These are phyloP conservation scores for Cacoxenus indagator DNA, from an alignment of 2,888 invertebrate genomes.

Conservation along the genomic window DNA sequence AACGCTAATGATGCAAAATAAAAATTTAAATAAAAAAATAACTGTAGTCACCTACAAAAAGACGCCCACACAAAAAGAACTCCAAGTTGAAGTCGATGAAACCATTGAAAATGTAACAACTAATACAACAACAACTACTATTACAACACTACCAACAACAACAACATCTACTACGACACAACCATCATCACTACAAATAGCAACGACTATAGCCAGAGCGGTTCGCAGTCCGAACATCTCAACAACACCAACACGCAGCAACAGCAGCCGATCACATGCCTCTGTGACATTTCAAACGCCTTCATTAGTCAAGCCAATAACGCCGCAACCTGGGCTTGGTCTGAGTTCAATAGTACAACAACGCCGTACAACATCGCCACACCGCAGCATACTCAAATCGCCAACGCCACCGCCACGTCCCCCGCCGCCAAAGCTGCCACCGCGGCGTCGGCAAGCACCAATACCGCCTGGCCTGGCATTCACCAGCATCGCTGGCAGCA, in stretches of 20 bases:
- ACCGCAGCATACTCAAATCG: slow-evolving; percentile 52
- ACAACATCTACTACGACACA: slow-evolving; percentile 34
- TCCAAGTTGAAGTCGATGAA: slow-evolving; percentile 2
- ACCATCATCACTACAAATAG: slow-evolving; percentile 29
- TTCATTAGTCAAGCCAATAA: slow-evolving; percentile 48
- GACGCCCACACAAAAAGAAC: slow-evolving; percentile 68
- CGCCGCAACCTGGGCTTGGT: slow-evolving; percentile 40
- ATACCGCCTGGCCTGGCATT: not conserved
- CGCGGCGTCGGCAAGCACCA: slow-evolving; percentile 34
- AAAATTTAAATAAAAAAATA: slow-evolving; percentile 66
- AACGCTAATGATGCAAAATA: too few relatives aligned
- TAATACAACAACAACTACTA: slow-evolving; percentile 33
- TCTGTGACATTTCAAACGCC: slow-evolving; percentile 62
- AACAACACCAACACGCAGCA: slow-evolving; percentile 34
- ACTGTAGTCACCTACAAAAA: slow-evolving; percentile 89
- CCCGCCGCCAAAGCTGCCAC: slow-evolving; percentile 51
- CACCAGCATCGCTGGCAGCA: slow-evolving; percentile 30
- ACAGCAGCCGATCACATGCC: slow-evolving; percentile 55
- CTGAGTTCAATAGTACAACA: slow-evolving; percentile 35
- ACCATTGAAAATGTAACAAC: slow-evolving; percentile 12
- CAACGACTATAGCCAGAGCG: slow-evolving; percentile 8
- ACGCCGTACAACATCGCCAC: not conserved
- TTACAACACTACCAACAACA: slow-evolving; percentile 13
- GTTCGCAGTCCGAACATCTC: slow-evolving; percentile 22
- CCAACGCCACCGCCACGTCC: slow-evolving; percentile 59